Percentiles rank a stretch among this genome's conserved stretches.
These are phyloP conservation scores for Dinocampus coccinellae DNA, from an alignment of 2,888 invertebrate species.

Conservation along the genomic window DNA sequence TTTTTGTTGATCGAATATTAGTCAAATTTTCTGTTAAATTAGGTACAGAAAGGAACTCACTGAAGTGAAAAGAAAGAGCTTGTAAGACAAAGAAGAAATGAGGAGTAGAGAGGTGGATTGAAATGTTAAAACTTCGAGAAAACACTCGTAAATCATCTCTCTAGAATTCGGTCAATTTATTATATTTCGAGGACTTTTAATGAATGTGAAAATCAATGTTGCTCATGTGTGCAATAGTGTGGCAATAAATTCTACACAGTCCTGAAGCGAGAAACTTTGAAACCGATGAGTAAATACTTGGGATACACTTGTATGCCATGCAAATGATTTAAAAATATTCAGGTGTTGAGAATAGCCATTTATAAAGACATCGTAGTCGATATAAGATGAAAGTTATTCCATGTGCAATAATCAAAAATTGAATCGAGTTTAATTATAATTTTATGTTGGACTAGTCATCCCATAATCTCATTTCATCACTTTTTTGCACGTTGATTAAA, in stretches of 20 bases:
- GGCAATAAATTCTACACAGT: conserved; percentile 10
- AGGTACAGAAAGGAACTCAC: neutral
- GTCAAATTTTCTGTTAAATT: conserved; percentile 10
- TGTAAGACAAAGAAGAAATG: neutral
- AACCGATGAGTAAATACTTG: conserved; percentile 51
- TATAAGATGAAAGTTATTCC: conserved; percentile 28
- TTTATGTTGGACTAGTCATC: conserved; percentile 19
- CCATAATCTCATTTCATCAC: conserved; percentile 3
- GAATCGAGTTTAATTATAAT: conserved; percentile 40
- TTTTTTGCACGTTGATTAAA: conserved; percentile 35
- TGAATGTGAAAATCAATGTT: conserved; percentile 45
- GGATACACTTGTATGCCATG: conserved; percentile 42
- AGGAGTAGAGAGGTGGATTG: neutral
- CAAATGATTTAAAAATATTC: neutral
- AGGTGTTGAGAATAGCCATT: neutral
- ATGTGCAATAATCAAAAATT: conserved; percentile 37
- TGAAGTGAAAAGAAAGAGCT: neutral
- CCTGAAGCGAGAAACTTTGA: conserved; percentile 39
- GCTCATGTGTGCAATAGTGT: conserved; percentile 30
- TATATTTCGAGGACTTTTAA: conserved; percentile 35
- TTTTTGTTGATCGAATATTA: conserved; percentile 27
- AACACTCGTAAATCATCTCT: neutral
- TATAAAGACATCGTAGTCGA: neutral
- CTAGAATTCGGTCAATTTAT: conserved; percentile 36
- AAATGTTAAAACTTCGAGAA: neutral